Evolutionary conservation across 2,888 invertebrate genomes (phyloP), one percentile per base, ranked within the genome.

Genomic region (Agriotes lineatus): DNA sequence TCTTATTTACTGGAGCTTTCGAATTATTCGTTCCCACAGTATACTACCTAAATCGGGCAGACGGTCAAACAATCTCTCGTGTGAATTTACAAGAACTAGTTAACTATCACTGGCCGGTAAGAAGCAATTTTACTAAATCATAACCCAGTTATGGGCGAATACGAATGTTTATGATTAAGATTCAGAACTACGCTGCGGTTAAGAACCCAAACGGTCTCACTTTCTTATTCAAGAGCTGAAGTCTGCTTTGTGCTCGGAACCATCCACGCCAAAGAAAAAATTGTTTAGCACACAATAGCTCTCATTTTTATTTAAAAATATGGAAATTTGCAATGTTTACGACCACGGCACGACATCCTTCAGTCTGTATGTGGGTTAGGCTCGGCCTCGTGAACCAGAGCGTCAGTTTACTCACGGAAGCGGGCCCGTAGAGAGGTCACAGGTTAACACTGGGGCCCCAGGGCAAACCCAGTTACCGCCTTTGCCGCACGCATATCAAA

Each of bases 381-480:
- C 45, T 50, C 30, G 44, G 60, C 50, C 61, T 69, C 65, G 65
- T 61, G 69, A 65, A 61, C 57, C 45, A 65, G 69, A 65, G 65
- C 69, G 48, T 65, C 57, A 52, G 59, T 69, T 69, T 69, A 69
- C 69, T 66, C 69, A 69, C 69, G 69, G 69, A 69, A 69, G 69
- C 69, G 61, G 44, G 65, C 25, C 45, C 42, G 35, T 44, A 42
- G 44, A 52, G 69, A 69, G 69, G 65, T 69, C 65, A 65, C 59
- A 66, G 69, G 61, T 69, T 66, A 69, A 69, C 57, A 54, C 50
- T 52, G 44, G 50, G 39, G 56, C 69, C 61, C 19, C 14, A 52
- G 58, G 68, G 50, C n/a, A 68, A 68, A 58, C 58, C 50, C 62
- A 62, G 50, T 68, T 68, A 67, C 67, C 61, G 67, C 59, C 60